Conservation (phyloP, 2,797 vertebrate species). For the Sparidentex hasta region DNA sequence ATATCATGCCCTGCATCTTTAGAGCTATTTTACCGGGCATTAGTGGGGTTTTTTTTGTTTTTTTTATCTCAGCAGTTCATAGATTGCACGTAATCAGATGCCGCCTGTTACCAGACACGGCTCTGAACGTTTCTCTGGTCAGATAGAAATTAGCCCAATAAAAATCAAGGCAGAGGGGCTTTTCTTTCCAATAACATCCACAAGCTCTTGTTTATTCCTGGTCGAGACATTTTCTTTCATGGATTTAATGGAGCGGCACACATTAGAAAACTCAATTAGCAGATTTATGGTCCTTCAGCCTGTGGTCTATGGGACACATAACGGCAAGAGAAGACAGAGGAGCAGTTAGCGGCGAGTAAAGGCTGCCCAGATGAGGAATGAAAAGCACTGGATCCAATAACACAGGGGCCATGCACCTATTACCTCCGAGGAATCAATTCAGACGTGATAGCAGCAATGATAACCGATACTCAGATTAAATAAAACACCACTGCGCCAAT, state of each 20-base stretch:
- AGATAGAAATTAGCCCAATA: constrained; percentile 29
- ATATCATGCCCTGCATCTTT: no score
- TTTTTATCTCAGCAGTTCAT: no score
- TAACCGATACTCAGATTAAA: constrained; percentile 65
- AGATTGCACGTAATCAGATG: background rate
- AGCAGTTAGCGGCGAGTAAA: constrained; percentile 39
- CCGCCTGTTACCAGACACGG: constrained; percentile 17
- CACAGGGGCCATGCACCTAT: constrained; percentile 45
- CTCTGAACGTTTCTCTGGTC: constrained; percentile 6
- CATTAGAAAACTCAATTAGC: constrained; percentile 73
- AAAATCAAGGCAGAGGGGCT: constrained; percentile 49
- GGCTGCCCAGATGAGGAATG: constrained; percentile 40
- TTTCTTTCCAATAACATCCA: constrained; percentile 58
- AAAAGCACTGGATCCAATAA: constrained; percentile 60
- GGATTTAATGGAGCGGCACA: constrained; percentile 59
- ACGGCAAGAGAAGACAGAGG: constrained; percentile 24
- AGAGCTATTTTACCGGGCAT: no score
- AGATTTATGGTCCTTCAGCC: constrained; percentile 66
- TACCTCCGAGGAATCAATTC: constrained; percentile 55
- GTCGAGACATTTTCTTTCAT: constrained; percentile 46
- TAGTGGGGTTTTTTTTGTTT: no score
- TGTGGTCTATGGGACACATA: constrained; percentile 27
- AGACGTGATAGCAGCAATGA: constrained; percentile 56
- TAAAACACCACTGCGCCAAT: constrained; percentile 44
- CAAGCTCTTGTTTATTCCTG: constrained; percentile 63